These are phyloP conservation scores for Acrobasis repandana DNA, from an alignment of 2,888 invertebrate species.

Conservation along the genomic window DNA sequence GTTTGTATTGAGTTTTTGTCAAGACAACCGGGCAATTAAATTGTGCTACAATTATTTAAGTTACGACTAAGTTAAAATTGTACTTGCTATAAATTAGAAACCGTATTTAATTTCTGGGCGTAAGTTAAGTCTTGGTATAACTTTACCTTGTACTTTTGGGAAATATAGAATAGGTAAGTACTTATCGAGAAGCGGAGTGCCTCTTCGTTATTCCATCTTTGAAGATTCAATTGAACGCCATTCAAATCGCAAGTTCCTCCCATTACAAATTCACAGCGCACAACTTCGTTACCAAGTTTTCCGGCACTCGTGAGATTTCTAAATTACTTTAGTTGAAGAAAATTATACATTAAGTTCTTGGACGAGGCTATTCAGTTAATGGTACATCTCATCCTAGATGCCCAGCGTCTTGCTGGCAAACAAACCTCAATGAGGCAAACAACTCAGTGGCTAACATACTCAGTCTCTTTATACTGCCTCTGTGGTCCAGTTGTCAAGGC, in stretches of 20 bases:
- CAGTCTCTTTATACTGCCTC: too few relatives aligned
- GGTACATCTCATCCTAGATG: too few relatives aligned
- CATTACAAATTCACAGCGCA: conserved; percentile 15
- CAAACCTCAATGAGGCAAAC: too few relatives aligned
- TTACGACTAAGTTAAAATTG: too few relatives aligned
- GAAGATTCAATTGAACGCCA: conserved; percentile 4
- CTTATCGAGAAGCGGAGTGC: background rate
- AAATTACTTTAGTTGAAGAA: background rate
- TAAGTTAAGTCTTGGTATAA: too few relatives aligned
- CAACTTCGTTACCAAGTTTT: conserved; percentile 20
- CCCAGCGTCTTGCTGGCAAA: too few relatives aligned
- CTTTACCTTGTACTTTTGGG: background rate
- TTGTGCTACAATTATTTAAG: background rate
- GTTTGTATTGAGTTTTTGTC: background rate
- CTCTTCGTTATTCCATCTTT: background rate
- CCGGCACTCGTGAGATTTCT: background rate
- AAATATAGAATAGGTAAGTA: background rate
- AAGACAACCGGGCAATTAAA: background rate
- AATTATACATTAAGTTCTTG: conserved; percentile 32
- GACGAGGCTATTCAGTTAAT: too few relatives aligned
- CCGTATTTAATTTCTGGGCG: too few relatives aligned
- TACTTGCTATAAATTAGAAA: too few relatives aligned
- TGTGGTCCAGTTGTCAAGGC: too few relatives aligned
- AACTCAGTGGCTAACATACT: too few relatives aligned
- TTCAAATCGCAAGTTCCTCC: conserved; percentile 6